Conservation (phyloP, 1,140 invertebrate genomes). For the Caerostris darwini region DNA sequence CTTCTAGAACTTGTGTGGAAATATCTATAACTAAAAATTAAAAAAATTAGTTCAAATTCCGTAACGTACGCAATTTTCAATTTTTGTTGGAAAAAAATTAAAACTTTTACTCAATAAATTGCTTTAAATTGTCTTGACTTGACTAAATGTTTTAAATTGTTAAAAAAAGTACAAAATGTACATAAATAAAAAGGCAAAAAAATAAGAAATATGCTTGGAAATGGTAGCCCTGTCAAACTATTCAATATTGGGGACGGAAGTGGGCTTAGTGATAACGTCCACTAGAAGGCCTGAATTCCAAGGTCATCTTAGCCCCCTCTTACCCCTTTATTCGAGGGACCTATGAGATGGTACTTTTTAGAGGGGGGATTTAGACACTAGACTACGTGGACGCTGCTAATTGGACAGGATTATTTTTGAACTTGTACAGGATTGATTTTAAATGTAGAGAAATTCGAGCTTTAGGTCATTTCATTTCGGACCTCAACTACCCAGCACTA, state of each 20-base stretch:
- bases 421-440: not conserved
- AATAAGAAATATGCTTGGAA: not conserved
- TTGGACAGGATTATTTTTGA: not conserved
- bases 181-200: not conserved
- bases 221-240: not conserved
- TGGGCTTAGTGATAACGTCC: not conserved
- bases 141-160: too few relatives aligned
- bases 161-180: too few relatives aligned
- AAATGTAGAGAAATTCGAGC: not conserved
- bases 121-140: too few relatives aligned
- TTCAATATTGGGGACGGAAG: not conserved
- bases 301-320: not conserved
- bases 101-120: too few relatives aligned
- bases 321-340: slow-evolving; percentile 43
- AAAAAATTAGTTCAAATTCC: too few relatives aligned
- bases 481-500: not conserved
- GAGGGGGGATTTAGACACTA: not conserved
- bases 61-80: too few relatives aligned
- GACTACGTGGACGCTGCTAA: not conserved
- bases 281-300: not conserved
- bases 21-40: too few relatives aligned
- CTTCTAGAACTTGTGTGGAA: too few relatives aligned
- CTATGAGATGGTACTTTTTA: not conserved
- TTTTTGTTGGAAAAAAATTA: too few relatives aligned
- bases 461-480: not conserved